These are phyloP conservation scores for Adela reaumurella DNA, from an alignment of 2,888 invertebrate genomes.

Conservation along the genomic window DNA sequence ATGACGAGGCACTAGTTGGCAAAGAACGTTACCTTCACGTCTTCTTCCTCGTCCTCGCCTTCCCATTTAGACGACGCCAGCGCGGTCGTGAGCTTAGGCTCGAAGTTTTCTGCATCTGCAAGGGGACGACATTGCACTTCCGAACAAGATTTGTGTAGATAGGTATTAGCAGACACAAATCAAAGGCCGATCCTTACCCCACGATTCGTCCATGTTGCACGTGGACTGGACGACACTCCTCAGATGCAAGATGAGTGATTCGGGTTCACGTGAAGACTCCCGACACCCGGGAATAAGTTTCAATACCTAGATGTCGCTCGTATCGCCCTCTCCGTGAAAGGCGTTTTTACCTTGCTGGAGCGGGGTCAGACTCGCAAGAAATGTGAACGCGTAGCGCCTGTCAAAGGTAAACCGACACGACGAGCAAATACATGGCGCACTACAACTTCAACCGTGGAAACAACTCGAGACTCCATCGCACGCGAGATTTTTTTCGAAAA, in stretches of 20 bases:
- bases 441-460: background rate
- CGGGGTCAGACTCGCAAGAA: background rate
- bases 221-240: background rate
- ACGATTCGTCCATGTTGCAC: conserved; percentile 64
- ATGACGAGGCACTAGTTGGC: conserved; percentile 25
- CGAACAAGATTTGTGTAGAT: conserved; percentile 15
- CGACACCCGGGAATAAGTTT: background rate
- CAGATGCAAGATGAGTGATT: background rate
- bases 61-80: conserved; percentile 71
- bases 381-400: background rate
- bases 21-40: conserved; percentile 66
- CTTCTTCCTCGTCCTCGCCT: conserved; percentile 85
- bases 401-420: background rate
- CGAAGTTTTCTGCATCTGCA: conserved; percentile 71
- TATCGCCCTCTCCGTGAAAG: background rate
- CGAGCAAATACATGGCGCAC: background rate
- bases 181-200: conserved; percentile 50
- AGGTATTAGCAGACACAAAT: background rate
- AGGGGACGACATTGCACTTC: conserved; percentile 34
- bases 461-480: background rate
- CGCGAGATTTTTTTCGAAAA: background rate
- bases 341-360: background rate
- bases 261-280: background rate
- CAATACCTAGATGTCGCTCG: background rate
- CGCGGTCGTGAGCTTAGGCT: conserved; percentile 60